Evolutionary conservation across 2,113 vertebrate genomes (phyloP), one percentile per base, ranked within the genome.

Genomic region (Mustelus asterias): DNA sequence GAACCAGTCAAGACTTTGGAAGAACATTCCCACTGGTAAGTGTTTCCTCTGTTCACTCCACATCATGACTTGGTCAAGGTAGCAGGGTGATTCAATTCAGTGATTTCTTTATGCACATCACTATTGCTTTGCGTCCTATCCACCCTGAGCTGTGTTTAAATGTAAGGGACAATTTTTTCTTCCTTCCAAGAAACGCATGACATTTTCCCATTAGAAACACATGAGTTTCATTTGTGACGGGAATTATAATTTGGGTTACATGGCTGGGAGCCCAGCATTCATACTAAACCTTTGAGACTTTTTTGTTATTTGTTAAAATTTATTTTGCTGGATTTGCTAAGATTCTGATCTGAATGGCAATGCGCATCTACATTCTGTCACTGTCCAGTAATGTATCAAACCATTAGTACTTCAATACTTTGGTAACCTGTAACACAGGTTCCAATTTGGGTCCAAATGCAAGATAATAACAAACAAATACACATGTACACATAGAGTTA

Each of bases 1-100:
- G 99, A 99, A 96, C 99, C 99, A 0, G 98, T 99, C 97, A 99
- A 98, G 97, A 98, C 98, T 80, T 98, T 99, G 96, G 99, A 99
- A 97, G 99, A 99, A 96, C 99, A 99, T 97, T 99, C 99, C 0
- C 99, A 99, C 97, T 99, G 99, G 99, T 99, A 98, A 96, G 96
- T 33, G 96, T 92, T 96, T 96, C 96, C 69, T 89, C 96, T 95
- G 58, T 76, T 95, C n/a, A 54, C 67, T n/a, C n/a, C n/a, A n/a
- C n/a, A n/a, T n/a, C n/a, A n/a, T n/a, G n/a, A n/a, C n/a, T 95
- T 65, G 41, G 22, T 29, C 67, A 48, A 65, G 1, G 26, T 13
- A 1, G 3, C 94, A 69, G 92, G 63, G 9, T 94, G 9, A 65
- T 26, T 86, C 41, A 70, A 26, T 69, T 94, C 65, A 48, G 0